Evolutionary conservation across 2,888 invertebrate genomes (phyloP).

Genomic region (Colostygia pectinataria): DNA sequence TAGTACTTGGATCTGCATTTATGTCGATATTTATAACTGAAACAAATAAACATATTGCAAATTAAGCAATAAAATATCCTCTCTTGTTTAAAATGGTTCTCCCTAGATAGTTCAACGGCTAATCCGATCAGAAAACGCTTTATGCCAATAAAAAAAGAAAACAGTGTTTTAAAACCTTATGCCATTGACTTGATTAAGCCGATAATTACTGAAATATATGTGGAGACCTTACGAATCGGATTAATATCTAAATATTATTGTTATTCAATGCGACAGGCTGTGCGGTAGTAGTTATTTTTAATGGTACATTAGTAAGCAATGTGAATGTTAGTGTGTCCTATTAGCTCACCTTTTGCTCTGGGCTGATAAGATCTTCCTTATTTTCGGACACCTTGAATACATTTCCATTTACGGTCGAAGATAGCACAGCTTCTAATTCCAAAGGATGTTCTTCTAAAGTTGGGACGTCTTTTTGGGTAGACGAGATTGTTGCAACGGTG

Average conservation of each 20-base stretch:
- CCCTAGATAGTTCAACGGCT: no score
- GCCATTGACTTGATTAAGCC: no score
- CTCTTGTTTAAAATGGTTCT: no score
- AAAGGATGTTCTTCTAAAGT: conserved; percentile 53
- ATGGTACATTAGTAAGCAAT: not conserved
- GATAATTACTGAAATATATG: no score
- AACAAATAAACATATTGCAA: conserved; percentile 14
- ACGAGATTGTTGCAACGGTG: conserved; percentile 17
- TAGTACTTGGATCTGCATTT: conserved; percentile 38
- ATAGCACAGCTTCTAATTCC: conserved; percentile 62
- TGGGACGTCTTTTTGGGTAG: conserved; percentile 34
- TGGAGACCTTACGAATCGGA: no score
- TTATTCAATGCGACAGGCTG: not conserved
- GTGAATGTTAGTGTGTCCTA: not conserved
- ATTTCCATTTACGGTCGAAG: conserved; percentile 54
- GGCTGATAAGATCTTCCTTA: conserved; percentile 26
- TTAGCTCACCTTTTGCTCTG: conserved; percentile 44
- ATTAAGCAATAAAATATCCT: no score
- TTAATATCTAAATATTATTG: not conserved
- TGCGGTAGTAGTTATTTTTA: not conserved
- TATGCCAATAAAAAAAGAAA: no score
- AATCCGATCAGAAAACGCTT: no score
- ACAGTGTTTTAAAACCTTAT: no score
- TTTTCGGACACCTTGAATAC: conserved; percentile 22
- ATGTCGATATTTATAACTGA: conserved; percentile 23